Conservation (phyloP, 2,113 vertebrate genomes). For the Aphelocoma coerulescens region DNA sequence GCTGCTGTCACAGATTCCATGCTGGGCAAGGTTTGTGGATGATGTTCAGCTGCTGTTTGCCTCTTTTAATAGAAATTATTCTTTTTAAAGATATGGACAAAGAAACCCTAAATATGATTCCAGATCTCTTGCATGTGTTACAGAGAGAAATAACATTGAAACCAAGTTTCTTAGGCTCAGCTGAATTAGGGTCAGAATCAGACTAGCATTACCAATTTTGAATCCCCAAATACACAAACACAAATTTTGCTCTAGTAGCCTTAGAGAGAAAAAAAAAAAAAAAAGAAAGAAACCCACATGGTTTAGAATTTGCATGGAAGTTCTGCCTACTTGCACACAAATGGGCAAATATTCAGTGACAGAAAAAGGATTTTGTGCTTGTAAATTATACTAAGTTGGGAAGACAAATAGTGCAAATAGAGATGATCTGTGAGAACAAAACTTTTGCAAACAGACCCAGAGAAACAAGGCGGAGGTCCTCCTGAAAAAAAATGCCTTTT, state of each 20-base stretch:
- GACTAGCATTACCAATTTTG: not conserved
- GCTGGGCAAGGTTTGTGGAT: not conserved
- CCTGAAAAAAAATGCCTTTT: accelerated
- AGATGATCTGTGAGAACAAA: not conserved
- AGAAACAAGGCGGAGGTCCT: accelerated
- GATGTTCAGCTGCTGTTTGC: not conserved
- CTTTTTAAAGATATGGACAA: not conserved
- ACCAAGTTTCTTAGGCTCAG: not conserved
- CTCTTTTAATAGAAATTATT: not conserved
- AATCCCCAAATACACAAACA: not conserved
- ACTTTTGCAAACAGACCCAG: not conserved
- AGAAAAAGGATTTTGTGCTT: not conserved
- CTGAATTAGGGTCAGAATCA: not conserved
- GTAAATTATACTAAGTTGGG: not conserved
- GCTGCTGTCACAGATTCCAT: not conserved
- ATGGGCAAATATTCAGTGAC: not conserved
- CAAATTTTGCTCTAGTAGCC: not conserved
- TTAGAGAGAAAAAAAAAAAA: not conserved
- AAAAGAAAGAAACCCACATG: no score
- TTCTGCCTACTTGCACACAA: not conserved
- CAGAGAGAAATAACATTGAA: not conserved
- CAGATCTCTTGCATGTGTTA: not conserved
- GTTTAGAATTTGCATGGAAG: not conserved
- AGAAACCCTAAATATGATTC: not conserved
- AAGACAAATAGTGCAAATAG: not conserved